Evolutionary conservation across 2,113 vertebrate genomes (phyloP), one percentile per base, ranked within the genome.

Genomic region (Phalacrocorax brasilianus): DNA sequence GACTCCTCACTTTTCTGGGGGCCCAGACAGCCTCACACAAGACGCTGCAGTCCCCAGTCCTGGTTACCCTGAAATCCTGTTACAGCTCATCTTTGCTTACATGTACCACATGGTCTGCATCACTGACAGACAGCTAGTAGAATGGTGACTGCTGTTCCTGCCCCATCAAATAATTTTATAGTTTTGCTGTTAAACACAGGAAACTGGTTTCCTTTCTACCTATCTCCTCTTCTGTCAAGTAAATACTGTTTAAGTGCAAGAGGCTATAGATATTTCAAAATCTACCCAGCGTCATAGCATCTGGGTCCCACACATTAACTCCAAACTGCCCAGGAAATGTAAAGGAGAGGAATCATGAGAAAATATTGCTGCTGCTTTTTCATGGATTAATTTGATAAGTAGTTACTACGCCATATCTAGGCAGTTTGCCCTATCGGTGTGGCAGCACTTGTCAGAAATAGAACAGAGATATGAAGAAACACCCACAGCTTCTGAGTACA

Each of bases 381-480:
- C 28, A 9, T 11, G 53, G 42, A 45, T 44, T 74, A 52, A 87
- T 89, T 27, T 24, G 58, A 70, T 44, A 79, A 75, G 42, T 20
- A 47, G 45, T 79, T 88, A 93, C 22, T 30, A 91, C 52, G 55
- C 66, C 13, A 8, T 28, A 76, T 75, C 55, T 81, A 68, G 45
- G 33, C 84, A 73, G 77, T 89, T 89, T 82, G 74, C 33, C 77
- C 89, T 93, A 95, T 97, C 89, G 76, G 35, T 0, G 4, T 45
- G 40, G 53, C 61, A 86, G 83, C 72, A 66, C 80, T 91, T 66
- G 61, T 72, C 93, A 96, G 80, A 87, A 94, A 92, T 42, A 95
- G 91, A 93, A 92, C 17, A 85, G 45, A 78, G 53, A 50, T 89
- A 93, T 1, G 30, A 38, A 76, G 70, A 85, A 78, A 76, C 58